Evolutionary conservation across 2,113 vertebrate species (phyloP).

Genomic region (Eulacestoma nigropectus): DNA sequence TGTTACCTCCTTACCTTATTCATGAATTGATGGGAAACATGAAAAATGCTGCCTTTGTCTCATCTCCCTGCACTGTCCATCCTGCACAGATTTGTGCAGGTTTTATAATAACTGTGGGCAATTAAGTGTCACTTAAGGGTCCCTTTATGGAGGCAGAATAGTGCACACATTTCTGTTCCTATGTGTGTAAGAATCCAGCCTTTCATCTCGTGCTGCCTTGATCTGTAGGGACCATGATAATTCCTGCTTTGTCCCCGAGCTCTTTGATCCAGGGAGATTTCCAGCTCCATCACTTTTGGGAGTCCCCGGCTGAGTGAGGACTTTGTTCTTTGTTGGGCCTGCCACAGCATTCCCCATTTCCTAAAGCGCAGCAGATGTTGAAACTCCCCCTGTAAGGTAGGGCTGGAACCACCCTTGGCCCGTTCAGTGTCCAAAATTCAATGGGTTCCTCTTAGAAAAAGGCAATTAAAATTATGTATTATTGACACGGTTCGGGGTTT

Average conservation of each 20-base stretch:
- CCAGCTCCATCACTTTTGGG: not conserved
- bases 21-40: not conserved
- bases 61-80: not conserved
- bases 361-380: not conserved
- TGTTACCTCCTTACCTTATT: not conserved
- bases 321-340: slow-evolving; percentile 1
- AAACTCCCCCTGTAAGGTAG: not conserved
- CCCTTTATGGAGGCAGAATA: not conserved
- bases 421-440: not conserved
- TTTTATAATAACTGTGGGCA: not conserved
- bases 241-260: slow-evolving; percentile 8
- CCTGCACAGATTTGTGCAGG: not conserved
- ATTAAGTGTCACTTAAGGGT: not conserved
- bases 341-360: not conserved
- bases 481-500: not conserved
- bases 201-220: slow-evolving; percentile 26
- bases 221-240: not conserved
- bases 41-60: not conserved
- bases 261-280: slow-evolving; percentile 19
- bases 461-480: not conserved
- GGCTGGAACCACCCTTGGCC: not conserved
- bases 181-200: not conserved
- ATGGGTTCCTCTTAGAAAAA: not conserved
- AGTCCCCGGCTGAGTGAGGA: not conserved
- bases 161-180: not conserved